Percentiles rank a stretch among this genome's conserved stretches.
Evolutionary conservation across 2,113 vertebrate species (phyloP).

Genomic region (Athene cunicularia): DNA sequence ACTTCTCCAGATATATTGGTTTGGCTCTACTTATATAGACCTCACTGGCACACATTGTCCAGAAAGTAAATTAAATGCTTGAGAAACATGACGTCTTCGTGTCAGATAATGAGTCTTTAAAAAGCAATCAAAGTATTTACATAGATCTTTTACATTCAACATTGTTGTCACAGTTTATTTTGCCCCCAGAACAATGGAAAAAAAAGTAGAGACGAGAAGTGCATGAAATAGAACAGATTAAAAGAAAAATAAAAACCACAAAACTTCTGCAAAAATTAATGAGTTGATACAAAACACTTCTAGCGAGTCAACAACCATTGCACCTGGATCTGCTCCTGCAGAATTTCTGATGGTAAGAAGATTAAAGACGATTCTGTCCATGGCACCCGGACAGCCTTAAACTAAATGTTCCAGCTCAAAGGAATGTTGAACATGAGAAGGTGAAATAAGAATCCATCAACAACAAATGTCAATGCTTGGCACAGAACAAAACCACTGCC

Average conservation of each 20-base stretch:
- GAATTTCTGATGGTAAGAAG: constrained; percentile 28
- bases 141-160: not conserved
- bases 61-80: constrained; percentile 31
- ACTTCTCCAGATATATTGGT: constrained; percentile 29
- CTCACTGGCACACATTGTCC: not conserved
- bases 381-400: constrained; percentile 11
- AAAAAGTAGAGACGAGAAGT: not conserved
- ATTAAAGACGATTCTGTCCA: constrained; percentile 15
- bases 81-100: constrained; percentile 11
- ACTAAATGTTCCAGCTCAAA: constrained; percentile 31
- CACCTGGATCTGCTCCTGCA: not conserved
- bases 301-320: not conserved
- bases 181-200: not conserved
- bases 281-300: not conserved
- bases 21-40: constrained; percentile 17
- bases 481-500: not conserved
- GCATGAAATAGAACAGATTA: not conserved
- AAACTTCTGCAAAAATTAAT: not conserved
- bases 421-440: constrained; percentile 38
- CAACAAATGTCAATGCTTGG: not conserved
- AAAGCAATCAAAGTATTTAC: not conserved
- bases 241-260: not conserved
- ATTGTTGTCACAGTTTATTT: not conserved
- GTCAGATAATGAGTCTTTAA: not conserved
- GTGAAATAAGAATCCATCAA: constrained; percentile 30